These are phyloP conservation scores for Tipula helvola DNA, from an alignment of 2,888 invertebrate genomes.

Conservation along the genomic window DNA sequence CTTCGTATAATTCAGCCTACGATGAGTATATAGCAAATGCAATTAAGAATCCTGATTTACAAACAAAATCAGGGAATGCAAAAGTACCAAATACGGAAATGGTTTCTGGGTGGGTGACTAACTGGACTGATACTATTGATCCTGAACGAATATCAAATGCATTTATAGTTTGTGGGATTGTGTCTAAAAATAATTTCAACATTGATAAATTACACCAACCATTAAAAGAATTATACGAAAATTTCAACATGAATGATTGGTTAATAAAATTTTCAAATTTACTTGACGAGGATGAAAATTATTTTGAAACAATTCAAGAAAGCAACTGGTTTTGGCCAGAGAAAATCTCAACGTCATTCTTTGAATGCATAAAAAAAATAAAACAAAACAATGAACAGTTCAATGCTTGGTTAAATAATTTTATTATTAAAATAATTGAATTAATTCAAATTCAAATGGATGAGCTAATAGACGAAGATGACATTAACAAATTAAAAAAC, in stretches of 20 bases:
- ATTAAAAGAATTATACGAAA: not conserved
- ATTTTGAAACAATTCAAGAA: not conserved
- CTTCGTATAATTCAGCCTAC: not conserved
- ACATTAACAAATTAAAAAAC: too few relatives aligned
- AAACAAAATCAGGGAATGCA: not conserved
- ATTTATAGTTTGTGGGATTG: not conserved
- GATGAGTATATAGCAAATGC: not conserved
- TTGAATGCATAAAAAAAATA: not conserved
- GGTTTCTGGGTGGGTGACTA: not conserved
- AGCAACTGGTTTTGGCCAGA: not conserved
- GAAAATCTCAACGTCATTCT: not conserved
- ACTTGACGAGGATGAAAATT: not conserved
- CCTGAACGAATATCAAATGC: not conserved
- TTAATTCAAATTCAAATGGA: too few relatives aligned
- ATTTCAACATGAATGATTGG: not conserved
- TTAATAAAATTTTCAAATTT: not conserved
- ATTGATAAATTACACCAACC: not conserved
- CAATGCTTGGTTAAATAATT: too few relatives aligned
- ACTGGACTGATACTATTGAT: not conserved
- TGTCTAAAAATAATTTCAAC: not conserved
- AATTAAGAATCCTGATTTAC: not conserved
- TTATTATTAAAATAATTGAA: too few relatives aligned
- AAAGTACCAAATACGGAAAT: not conserved
- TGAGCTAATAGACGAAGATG: too few relatives aligned
- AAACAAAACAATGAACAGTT: too few relatives aligned